Percentiles rank a stretch among this genome's conserved stretches.
phyloP scores from a whole-genome alignment of 92 coral and sea anemone species.

The Phenganax marumi region DNA sequence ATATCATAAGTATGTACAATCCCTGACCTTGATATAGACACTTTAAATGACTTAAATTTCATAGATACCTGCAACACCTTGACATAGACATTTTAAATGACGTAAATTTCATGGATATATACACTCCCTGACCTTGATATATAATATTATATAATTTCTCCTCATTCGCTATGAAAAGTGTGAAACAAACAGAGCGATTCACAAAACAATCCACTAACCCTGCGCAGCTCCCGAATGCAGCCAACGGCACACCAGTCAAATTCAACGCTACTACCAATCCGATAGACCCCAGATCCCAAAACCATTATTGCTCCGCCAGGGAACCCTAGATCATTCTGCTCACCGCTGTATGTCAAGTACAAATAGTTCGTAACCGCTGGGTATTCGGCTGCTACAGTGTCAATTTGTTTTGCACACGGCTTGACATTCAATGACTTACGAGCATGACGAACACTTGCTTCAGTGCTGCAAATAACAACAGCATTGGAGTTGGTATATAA shows the following conservation, averaged over 20 bases:
- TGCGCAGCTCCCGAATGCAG: constrained; percentile 89
- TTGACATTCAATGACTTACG: constrained; percentile 69
- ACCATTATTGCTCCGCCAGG: constrained; percentile 91
- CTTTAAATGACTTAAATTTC: no score
- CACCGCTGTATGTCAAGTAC: constrained; percentile 88
- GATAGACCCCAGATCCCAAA: constrained; percentile 95
- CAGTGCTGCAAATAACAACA: constrained; percentile 67
- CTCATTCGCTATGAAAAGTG: no score
- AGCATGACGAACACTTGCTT: constrained; percentile 81
- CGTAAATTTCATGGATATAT: no score
- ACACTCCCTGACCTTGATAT: no score
- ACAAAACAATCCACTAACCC: constrained; percentile 45
- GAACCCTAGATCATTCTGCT: constrained; percentile 71
- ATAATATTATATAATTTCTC: no score
- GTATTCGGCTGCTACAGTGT: constrained; percentile 98
- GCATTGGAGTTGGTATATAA: not conserved
- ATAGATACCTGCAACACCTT: no score
- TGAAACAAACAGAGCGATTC: not conserved
- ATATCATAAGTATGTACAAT: no score
- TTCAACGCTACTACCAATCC: constrained; percentile 99
- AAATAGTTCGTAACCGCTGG: constrained; percentile 97
- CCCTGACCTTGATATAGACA: no score
- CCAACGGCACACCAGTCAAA: constrained; percentile 99
- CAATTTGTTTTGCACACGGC: constrained; percentile 86
- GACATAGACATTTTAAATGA: no score